Conservation (phyloP, 2,888 invertebrate species). For the Caenorhabditis afra region DNA sequence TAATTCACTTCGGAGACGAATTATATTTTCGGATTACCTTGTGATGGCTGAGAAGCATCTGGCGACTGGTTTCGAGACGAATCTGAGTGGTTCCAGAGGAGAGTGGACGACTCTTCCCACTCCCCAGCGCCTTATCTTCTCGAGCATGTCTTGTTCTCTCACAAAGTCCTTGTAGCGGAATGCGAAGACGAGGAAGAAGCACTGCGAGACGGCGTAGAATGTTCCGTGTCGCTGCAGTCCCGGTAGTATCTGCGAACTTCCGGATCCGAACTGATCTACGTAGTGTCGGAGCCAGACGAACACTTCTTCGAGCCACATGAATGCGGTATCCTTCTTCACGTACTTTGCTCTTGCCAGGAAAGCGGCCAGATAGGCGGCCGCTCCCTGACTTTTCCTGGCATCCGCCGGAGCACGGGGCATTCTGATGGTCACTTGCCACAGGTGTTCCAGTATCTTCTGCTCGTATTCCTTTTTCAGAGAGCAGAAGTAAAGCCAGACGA, state of each 20-base stretch:
- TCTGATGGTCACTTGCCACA: conserved; percentile 72
- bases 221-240: conserved; percentile 85
- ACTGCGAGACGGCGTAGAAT: conserved; percentile 93
- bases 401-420: conserved; percentile 72
- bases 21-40: conserved; percentile 50
- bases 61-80: conserved; percentile 84
- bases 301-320: conserved; percentile 71
- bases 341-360: conserved; percentile 75
- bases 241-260: conserved; percentile 52
- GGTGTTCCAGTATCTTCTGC: conserved; percentile 60
- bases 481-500: conserved; percentile 76
- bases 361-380: conserved; percentile 74
- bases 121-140: conserved; percentile 89
- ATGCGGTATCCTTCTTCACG: conserved; percentile 60
- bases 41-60: conserved; percentile 82
- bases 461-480: conserved; percentile 64
- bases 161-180: conserved; percentile 91
- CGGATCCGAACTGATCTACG: conserved; percentile 66
- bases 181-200: conserved; percentile 92
- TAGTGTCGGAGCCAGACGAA: conserved; percentile 72
- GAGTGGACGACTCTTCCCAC: conserved; percentile 90
- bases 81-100: conserved; percentile 90
- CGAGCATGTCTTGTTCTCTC: conserved; percentile 82
- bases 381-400: conserved; percentile 74
- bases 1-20: not conserved